These are phyloP conservation scores for Eudyptes chrysolophus DNA, from an alignment of 2,113 vertebrate genomes.

Conservation along the genomic window DNA sequence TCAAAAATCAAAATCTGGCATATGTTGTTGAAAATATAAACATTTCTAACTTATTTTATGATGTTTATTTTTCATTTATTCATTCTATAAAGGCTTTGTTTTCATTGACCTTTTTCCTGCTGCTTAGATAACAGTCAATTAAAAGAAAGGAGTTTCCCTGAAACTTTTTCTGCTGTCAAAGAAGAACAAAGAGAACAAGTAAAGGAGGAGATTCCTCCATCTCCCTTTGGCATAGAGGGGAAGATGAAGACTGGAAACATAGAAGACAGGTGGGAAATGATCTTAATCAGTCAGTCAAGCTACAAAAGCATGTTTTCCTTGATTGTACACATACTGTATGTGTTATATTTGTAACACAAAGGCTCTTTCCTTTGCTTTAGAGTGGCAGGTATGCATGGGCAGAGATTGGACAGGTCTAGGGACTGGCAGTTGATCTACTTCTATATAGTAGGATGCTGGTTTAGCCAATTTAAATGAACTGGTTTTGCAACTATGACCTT, in stretches of 20 bases:
- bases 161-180: slow-evolving; percentile 17
- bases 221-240: slow-evolving; percentile 15
- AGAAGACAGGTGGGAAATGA: slow-evolving; percentile 57
- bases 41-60: neutral
- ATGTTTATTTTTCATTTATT: neutral
- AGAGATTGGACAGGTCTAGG: neutral
- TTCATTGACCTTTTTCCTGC: neutral
- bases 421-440: neutral
- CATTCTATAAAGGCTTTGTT: neutral
- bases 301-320: neutral
- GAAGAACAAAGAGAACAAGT: slow-evolving; percentile 24
- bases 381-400: neutral
- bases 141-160: neutral
- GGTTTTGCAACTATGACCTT: neutral
- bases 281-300: neutral
- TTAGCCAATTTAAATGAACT: neutral
- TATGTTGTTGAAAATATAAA: neutral
- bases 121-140: neutral
- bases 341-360: neutral
- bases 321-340: no score
- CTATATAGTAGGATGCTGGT: neutral
- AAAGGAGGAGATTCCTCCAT: neutral
- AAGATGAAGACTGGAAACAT: neutral
- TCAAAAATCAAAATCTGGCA: neutral
- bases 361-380: neutral